Evolutionary conservation across 2,797 vertebrate species (phyloP).

Genomic region (Eulemur coronatus): DNA sequence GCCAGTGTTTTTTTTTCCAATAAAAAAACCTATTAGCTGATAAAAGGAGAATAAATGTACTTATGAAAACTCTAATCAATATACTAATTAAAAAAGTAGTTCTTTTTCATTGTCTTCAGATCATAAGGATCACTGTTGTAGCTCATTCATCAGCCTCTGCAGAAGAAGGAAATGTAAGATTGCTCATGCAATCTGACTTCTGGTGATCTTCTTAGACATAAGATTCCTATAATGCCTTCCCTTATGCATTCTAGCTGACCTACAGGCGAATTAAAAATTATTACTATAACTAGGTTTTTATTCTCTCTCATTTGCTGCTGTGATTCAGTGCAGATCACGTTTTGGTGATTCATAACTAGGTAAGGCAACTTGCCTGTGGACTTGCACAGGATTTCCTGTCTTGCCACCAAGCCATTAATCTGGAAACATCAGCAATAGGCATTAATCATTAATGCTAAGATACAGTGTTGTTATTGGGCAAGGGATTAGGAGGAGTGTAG

Average conservation of each 20-base stretch:
- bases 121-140: not conserved
- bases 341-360: slow-evolving; percentile 60
- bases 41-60: slow-evolving; percentile 40
- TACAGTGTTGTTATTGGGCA: not conserved
- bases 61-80: slow-evolving; percentile 53
- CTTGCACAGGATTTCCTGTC: slow-evolving; percentile 39
- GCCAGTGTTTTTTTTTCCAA: not conserved
- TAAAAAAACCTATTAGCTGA: slow-evolving; percentile 32
- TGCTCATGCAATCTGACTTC: not conserved
- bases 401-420: slow-evolving; percentile 48
- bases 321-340: slow-evolving; percentile 13
- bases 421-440: slow-evolving; percentile 2
- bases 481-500: not conserved
- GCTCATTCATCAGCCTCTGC: not conserved
- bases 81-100: slow-evolving; percentile 59
- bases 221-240: not conserved
- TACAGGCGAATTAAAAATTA: slow-evolving; percentile 15
- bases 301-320: not conserved
- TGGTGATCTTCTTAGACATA: not conserved
- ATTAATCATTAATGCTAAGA: slow-evolving; percentile 60
- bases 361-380: slow-evolving; percentile 37
- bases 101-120: not conserved
- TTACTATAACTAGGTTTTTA: not conserved
- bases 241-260: not conserved
- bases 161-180: not conserved